A percentile compares a stretch with the other conserved stretches of the same genome.
These are phyloP conservation scores for Mohoua ochrocephala DNA, from an alignment of 2,113 vertebrate genomes.

Conservation along the genomic window DNA sequence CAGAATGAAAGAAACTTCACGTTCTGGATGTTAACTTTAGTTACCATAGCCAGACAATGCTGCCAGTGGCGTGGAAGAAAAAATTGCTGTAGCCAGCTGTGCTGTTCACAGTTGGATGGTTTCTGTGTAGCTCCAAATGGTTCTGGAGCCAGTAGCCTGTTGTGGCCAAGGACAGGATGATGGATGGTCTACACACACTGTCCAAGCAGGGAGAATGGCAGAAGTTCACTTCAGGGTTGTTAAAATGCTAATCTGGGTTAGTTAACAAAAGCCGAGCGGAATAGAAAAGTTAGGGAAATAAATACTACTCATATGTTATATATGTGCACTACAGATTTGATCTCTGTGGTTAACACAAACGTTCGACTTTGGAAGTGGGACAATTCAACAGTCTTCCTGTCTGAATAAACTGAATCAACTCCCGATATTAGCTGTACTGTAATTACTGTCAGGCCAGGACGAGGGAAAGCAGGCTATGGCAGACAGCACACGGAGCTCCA, in stretches of 20 bases:
- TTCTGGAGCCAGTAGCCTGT: slow-evolving; percentile 76
- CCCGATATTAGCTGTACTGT: background rate
- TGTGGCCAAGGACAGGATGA: slow-evolving; percentile 83
- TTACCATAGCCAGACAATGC: slow-evolving; percentile 81
- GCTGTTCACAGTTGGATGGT: slow-evolving; percentile 79
- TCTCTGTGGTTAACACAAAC: slow-evolving; percentile 22
- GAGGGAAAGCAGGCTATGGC: background rate
- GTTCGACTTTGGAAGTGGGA: slow-evolving; percentile 26
- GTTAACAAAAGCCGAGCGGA: slow-evolving; percentile 74
- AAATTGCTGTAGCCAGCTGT: slow-evolving; percentile 83
- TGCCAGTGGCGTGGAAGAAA: slow-evolving; percentile 78
- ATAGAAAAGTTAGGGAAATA: slow-evolving; percentile 62
- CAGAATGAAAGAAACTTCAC: slow-evolving; percentile 73
- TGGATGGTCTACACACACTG: slow-evolving; percentile 76
- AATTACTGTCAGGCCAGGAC: background rate
- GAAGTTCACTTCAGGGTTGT: slow-evolving; percentile 82
- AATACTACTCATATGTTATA: slow-evolving; percentile 38
- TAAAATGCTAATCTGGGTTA: slow-evolving; percentile 83
- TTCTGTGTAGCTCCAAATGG: slow-evolving; percentile 74
- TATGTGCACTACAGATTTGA: slow-evolving; percentile 23
- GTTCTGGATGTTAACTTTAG: slow-evolving; percentile 80
- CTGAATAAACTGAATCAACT: background rate
- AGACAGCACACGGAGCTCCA: background rate
- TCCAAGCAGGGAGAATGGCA: slow-evolving; percentile 74
- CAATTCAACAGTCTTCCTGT: slow-evolving; percentile 6